phyloP scores from a whole-genome alignment of 1,140 invertebrate species.

The Drosophila parabipectinata region DNA sequence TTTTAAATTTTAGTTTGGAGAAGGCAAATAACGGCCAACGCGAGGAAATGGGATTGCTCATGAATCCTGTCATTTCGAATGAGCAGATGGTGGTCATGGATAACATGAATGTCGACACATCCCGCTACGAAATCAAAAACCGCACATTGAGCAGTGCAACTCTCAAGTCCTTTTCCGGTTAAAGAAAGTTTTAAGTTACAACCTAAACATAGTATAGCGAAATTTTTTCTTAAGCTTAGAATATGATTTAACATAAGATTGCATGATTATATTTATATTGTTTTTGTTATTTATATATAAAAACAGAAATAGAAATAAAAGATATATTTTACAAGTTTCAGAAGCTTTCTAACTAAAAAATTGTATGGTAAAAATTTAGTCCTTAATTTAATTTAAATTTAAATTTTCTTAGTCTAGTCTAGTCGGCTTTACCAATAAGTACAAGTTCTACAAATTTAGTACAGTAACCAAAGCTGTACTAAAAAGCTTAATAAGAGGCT shows the following conservation, averaged over 20 bases:
- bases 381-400: too few relatives aligned
- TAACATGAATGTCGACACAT: conserved; percentile 75
- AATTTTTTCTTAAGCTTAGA: too few relatives aligned
- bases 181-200: conserved; percentile 15
- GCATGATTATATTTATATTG: neutral
- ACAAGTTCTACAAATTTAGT: neutral
- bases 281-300: too few relatives aligned
- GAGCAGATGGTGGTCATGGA: conserved; percentile 81
- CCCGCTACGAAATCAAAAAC: conserved; percentile 73
- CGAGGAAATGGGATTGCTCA: conserved; percentile 75
- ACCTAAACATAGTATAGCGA: too few relatives aligned
- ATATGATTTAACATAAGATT: conserved; percentile 17
- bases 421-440: too few relatives aligned
- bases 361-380: too few relatives aligned
- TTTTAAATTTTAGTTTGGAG: conserved; percentile 39
- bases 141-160: conserved; percentile 70
- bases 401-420: too few relatives aligned
- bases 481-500: neutral
- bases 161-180: conserved; percentile 75
- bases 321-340: too few relatives aligned
- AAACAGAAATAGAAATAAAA: too few relatives aligned
- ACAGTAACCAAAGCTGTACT: neutral
- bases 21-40: conserved; percentile 75
- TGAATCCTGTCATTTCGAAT: conserved; percentile 72
- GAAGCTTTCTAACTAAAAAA: too few relatives aligned